phyloP scores from a whole-genome alignment of 2,113 vertebrate genomes.

The Dermatemys mawii region DNA sequence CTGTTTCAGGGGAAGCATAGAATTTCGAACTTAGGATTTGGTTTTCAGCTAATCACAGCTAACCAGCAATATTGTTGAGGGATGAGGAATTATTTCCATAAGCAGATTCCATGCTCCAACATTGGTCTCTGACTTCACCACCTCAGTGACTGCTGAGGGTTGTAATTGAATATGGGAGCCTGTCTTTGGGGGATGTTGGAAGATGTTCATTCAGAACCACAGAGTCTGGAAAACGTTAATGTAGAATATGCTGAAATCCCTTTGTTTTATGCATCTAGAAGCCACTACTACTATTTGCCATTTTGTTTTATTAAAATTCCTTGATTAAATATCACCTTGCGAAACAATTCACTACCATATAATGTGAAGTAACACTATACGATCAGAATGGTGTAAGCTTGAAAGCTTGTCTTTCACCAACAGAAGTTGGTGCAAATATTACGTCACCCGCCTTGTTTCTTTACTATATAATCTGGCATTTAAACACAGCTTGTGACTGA shows the following conservation, averaged over 20 bases:
- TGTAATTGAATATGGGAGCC: background rate
- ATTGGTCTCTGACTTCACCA: constrained; percentile 38
- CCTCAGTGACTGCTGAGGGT: constrained; percentile 5
- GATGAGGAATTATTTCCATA: background rate
- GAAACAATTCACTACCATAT: background rate
- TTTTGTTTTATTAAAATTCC: background rate
- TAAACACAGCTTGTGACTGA: background rate
- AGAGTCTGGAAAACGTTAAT: constrained; percentile 15
- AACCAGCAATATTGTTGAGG: background rate
- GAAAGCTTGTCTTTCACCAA: background rate
- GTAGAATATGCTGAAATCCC: constrained; percentile 5
- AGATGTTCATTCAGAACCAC: background rate
- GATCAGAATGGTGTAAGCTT: background rate
- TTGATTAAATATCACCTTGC: background rate
- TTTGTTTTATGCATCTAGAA: background rate
- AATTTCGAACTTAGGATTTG: constrained; percentile 45
- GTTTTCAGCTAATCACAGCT: background rate
- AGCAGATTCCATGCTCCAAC: constrained; percentile 53
- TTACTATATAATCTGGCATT: background rate
- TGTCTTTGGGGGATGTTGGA: background rate
- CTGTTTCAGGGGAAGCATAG: constrained; percentile 59
- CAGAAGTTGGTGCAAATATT: background rate
- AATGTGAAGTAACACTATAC: background rate
- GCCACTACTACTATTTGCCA: background rate
- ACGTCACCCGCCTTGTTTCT: background rate